Evolutionary conservation across 2,113 vertebrate species (phyloP), one percentile per base, ranked within the genome.

Genomic region (Stercorarius parasiticus): DNA sequence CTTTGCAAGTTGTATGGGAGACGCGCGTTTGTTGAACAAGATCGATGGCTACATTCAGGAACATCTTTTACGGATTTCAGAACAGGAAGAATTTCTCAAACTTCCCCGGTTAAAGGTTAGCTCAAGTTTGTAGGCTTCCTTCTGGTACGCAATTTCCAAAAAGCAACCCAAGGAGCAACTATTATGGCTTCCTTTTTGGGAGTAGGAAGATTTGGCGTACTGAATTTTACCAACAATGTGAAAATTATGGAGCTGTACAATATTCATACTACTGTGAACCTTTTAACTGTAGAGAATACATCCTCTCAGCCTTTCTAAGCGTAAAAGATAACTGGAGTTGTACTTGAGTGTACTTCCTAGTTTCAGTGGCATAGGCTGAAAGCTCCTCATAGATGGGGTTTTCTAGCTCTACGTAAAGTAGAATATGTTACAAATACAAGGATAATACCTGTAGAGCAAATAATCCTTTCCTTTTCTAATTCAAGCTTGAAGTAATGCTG

Each of bases 61-160:
- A 91, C 98, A 99, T 96, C 98, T 99, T 53, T 97, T 99, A 96
- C 98, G 99, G 94, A 99, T 99, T 88, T 99, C 99, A 36, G 99
- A 99, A 97, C 99, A 99, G 96, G 99, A 99, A 47, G 99, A 99
- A 96, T 99, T 99, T 96, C 99, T 99, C 87, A 99, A 99, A 98
- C 99, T 99, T 73, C 99, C 99, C 93, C 98, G 99, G 65, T 98
- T 99, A 97, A 99, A 99, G 99, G 99, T 99, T 82, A 97, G 95
- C 29, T 45, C 8, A 29, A 77, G 18, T 61, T 89, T 40, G 18
- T 43, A 61, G 73, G 47, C 15, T 50, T 82, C 32, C 18, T 81
- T 71, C 21, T 86, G 82, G 27, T 61, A n/a, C 0, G 1, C 2
- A 6, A 49, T 52, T 71, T 77, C 50, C 29, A 47, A 42, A 82